Percentiles rank a stretch among this genome's conserved stretches.
Evolutionary conservation across 2,797 vertebrate species (phyloP).

Genomic region (Hippocampus kuda): DNA sequence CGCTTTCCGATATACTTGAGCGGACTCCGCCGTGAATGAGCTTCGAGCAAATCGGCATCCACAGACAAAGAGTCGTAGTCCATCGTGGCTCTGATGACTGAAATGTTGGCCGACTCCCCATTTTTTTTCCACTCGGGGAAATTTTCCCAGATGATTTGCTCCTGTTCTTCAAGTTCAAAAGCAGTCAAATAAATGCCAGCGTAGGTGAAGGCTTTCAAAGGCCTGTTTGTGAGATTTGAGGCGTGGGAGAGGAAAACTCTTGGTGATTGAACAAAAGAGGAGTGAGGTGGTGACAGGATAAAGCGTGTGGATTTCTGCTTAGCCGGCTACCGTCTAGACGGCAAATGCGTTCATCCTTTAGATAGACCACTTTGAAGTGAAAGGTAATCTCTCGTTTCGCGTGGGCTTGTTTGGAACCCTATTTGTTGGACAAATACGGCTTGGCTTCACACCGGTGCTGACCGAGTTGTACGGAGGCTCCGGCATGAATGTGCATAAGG

Average conservation of each 20-base stretch:
- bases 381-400: conserved; percentile 35
- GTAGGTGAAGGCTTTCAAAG: background rate
- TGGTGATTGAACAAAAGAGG: background rate
- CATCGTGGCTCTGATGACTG: conserved; percentile 37
- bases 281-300: conserved; percentile 2
- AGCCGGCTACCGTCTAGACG: conserved; percentile 38
- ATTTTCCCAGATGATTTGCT: background rate
- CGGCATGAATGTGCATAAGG: background rate
- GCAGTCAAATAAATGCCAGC: background rate
- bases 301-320: conserved; percentile 27
- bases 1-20: background rate
- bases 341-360: conserved; percentile 43
- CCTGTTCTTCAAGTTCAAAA: background rate
- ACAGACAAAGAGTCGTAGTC: conserved; percentile 40
- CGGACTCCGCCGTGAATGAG: conserved; percentile 20
- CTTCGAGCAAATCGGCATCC: conserved; percentile 21
- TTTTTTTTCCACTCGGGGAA: background rate
- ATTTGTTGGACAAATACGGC: background rate
- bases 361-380: conserved; percentile 41
- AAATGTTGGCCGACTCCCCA: conserved; percentile 5
- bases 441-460: background rate
- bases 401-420: background rate
- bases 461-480: background rate
- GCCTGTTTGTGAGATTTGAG: background rate
- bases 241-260: conserved; percentile 3